phyloP scores from a whole-genome alignment of 1,140 invertebrate genomes.

The Philopotamus ludificatus region DNA sequence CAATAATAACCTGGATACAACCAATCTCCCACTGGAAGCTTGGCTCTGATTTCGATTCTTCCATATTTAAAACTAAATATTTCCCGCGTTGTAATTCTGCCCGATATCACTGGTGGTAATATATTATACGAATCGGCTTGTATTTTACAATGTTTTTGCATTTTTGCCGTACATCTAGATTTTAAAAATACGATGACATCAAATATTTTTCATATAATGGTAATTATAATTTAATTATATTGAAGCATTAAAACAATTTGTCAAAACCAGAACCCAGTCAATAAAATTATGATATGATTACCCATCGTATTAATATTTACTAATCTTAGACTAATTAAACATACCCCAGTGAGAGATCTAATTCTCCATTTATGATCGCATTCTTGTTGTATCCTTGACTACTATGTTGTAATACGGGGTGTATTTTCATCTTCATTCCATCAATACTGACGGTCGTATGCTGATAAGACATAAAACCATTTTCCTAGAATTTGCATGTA shows the following conservation, averaged over 20 bases:
- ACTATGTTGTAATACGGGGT: not conserved
- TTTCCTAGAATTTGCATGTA: slow-evolving; percentile 42
- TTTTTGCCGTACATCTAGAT: slow-evolving; percentile 13
- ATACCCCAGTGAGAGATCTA: slow-evolving; percentile 26
- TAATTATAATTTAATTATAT: too few species aligned
- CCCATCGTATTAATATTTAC: too few species aligned
- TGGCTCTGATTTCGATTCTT: slow-evolving; percentile 70
- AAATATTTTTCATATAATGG: too few species aligned
- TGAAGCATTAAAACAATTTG: too few species aligned
- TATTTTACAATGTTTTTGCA: not conserved
- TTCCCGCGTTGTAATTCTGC: slow-evolving; percentile 64
- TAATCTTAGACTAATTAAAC: too few species aligned
- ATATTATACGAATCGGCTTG: slow-evolving; percentile 54
- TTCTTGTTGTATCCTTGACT: slow-evolving; percentile 1
- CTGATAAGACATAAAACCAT: slow-evolving; percentile 44
- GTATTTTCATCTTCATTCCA: slow-evolving; percentile 10
- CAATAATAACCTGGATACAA: slow-evolving; percentile 68
- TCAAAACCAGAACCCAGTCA: slow-evolving; percentile 26
- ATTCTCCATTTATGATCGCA: not conserved
- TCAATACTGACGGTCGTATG: slow-evolving; percentile 1
- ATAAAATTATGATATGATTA: too few species aligned
- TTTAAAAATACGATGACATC: too few species aligned
- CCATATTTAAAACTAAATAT: slow-evolving; percentile 71
- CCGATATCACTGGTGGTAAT: slow-evolving; percentile 67
- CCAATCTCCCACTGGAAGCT: slow-evolving; percentile 76